These are phyloP conservation scores for Melinaea marsaeus DNA, from an alignment of 2,888 invertebrate genomes.

Conservation along the genomic window DNA sequence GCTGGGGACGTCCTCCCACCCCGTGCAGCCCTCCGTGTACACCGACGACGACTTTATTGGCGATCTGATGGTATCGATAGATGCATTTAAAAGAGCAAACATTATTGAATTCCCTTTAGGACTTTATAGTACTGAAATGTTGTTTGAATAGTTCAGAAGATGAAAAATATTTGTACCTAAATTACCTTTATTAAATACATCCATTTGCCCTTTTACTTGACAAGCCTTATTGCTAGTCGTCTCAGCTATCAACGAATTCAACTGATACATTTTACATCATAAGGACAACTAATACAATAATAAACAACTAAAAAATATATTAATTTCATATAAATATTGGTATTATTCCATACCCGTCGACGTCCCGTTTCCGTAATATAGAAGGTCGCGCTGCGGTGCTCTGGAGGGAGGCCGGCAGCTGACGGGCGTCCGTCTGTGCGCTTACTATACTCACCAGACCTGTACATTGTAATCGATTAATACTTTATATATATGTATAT, in stretches of 20 bases:
- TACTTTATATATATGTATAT: not conserved
- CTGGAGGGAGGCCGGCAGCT: constrained; percentile 40
- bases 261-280: too few species aligned
- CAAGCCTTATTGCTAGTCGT: not conserved
- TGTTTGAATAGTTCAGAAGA: too few species aligned
- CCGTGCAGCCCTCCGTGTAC: constrained; percentile 34
- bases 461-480: constrained; percentile 5
- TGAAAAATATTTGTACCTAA: too few species aligned
- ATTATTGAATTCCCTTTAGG: too few species aligned
- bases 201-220: not conserved
- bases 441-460: constrained; percentile 52
- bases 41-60: constrained; percentile 32
- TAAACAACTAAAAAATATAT: constrained; percentile 6
- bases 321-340: not conserved
- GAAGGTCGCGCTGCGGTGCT: constrained; percentile 85
- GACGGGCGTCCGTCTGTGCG: constrained; percentile 46
- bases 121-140: too few species aligned
- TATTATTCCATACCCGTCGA: constrained; percentile 79
- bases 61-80: constrained; percentile 26
- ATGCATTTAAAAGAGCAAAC: not conserved
- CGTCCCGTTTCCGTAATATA: constrained; percentile 91
- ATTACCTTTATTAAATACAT: too few species aligned
- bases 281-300: not conserved
- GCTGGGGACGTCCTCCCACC: constrained; percentile 53
- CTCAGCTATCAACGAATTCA: too few species aligned